phyloP scores from a whole-genome alignment of 2,888 invertebrate species.

The Oithona nana region DNA sequence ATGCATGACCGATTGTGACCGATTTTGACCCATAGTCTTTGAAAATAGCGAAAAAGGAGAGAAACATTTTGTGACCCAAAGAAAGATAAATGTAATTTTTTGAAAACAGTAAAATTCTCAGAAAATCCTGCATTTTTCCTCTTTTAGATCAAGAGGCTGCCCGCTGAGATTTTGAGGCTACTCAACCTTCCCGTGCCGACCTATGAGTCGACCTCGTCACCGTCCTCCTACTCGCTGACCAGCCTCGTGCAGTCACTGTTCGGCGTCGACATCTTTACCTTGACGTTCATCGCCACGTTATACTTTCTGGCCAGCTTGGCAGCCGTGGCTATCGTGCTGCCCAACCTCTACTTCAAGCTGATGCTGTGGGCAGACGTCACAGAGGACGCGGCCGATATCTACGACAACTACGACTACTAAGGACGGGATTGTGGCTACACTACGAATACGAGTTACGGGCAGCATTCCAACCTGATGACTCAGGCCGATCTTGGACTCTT shows the following conservation, averaged over 20 bases:
- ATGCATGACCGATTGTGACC: too few species aligned
- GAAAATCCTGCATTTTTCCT: too few species aligned
- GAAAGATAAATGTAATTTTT: too few species aligned
- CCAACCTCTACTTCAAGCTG: background rate
- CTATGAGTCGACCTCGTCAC: background rate
- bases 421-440: too few species aligned
- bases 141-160: background rate
- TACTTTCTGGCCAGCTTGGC: background rate
- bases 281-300: background rate
- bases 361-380: background rate
- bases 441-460: too few species aligned
- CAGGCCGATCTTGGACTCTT: background rate
- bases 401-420: background rate
- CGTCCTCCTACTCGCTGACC: background rate
- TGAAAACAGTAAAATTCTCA: too few species aligned
- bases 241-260: background rate
- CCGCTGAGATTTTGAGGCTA: background rate
- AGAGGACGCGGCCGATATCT: background rate
- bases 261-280: background rate
- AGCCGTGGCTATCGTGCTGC: background rate
- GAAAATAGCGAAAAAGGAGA: too few species aligned
- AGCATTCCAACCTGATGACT: background rate
- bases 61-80: too few species aligned
- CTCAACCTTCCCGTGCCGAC: background rate
- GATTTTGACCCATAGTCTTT: too few species aligned